phyloP scores from a whole-genome alignment of 2,797 vertebrate genomes.

The Vireo griseus region DNA sequence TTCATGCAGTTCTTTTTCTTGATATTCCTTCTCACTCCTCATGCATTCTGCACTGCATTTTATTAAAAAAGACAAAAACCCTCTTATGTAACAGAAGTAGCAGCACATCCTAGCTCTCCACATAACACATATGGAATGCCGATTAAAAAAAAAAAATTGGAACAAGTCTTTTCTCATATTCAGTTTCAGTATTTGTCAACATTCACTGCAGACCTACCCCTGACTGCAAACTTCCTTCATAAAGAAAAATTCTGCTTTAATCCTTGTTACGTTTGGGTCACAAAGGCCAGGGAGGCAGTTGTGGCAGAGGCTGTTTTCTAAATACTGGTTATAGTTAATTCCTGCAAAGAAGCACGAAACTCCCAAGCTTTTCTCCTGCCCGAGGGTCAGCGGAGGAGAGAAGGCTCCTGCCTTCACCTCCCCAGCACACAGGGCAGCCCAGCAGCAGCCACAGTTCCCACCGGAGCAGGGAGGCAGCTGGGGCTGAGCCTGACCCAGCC shows the following conservation, averaged over 20 bases:
- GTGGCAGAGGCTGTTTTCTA: background rate
- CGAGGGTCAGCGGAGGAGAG: background rate
- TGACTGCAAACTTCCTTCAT: background rate
- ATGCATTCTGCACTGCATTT: background rate
- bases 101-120: background rate
- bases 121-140: conserved; percentile 29
- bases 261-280: background rate
- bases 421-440: background rate
- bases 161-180: background rate
- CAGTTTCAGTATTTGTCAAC: conserved; percentile 44
- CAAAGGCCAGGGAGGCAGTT: background rate
- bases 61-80: background rate
- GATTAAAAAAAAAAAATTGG: background rate
- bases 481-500: background rate
- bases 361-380: background rate
- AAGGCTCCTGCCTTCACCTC: background rate
- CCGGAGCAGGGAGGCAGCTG: background rate
- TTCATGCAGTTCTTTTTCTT: background rate
- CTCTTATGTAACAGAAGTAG: conserved; percentile 15
- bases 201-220: background rate
- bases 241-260: background rate
- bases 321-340: background rate
- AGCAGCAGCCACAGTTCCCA: background rate
- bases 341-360: background rate
- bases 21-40: background rate